Conservation (phyloP, 2,113 vertebrate genomes). For the Saguinus imperator region DNA sequence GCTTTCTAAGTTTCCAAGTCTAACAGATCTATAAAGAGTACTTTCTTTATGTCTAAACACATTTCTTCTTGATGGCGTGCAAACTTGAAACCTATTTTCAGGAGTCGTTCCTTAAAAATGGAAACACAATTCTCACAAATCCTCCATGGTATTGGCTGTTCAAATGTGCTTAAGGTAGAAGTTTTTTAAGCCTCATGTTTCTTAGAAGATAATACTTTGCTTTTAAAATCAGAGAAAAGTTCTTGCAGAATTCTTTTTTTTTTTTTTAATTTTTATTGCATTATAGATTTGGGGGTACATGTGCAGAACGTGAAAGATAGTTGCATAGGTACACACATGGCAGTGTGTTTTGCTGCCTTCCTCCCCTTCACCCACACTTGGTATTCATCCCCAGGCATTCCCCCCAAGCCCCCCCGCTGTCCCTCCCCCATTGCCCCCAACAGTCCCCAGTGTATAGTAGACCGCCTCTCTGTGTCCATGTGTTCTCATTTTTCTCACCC, state of each 20-base stretch:
- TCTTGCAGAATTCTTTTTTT: constrained; percentile 63
- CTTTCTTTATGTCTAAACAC: background rate
- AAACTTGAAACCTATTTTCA: constrained; percentile 60
- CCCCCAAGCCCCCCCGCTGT: too few species aligned
- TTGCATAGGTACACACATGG: too few species aligned
- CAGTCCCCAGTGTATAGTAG: too few species aligned
- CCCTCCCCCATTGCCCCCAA: too few species aligned
- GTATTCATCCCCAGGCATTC: too few species aligned
- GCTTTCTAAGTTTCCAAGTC: constrained; percentile 27
- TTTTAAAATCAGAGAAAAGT: background rate
- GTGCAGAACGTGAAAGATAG: too few species aligned
- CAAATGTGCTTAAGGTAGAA: constrained; percentile 45
- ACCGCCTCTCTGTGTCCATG: too few species aligned
- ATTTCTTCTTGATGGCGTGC: constrained; percentile 25
- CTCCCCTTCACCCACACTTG: too few species aligned
- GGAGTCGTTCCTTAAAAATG: constrained; percentile 40
- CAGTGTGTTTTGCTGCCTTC: too few species aligned
- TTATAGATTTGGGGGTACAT: too few species aligned
- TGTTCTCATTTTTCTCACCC: too few species aligned
- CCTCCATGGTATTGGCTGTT: background rate
- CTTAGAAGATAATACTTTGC: constrained; percentile 9
- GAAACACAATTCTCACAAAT: constrained; percentile 47
- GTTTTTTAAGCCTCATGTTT: constrained; percentile 50
- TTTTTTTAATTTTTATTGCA: too few species aligned
- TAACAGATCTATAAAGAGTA: constrained; percentile 23